A percentile compares a stretch with the other conserved stretches of the same genome.
These are phyloP conservation scores for Limosa lapponica DNA, from an alignment of 2,797 vertebrate species.

Conservation along the genomic window DNA sequence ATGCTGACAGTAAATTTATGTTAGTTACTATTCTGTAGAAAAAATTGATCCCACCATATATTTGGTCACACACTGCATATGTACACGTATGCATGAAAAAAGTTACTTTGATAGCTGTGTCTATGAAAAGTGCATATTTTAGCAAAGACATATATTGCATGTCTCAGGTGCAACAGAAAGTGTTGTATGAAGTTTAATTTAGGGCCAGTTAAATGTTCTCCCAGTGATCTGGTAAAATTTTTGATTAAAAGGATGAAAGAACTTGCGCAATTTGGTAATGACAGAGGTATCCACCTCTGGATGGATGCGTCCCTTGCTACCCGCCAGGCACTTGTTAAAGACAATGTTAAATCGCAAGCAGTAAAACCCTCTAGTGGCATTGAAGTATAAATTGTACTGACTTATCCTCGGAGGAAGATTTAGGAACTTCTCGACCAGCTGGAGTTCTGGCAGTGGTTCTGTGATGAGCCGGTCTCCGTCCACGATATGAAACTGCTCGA, in stretches of 20 bases:
- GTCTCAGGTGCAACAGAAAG: conserved; percentile 77
- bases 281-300: conserved; percentile 91
- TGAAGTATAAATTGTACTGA: conserved; percentile 96
- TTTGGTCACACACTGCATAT: conserved; percentile 88
- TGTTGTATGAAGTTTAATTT: conserved; percentile 74
- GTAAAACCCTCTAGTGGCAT: conserved; percentile 95
- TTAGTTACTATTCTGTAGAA: conserved; percentile 77
- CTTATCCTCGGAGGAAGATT: conserved; percentile 93
- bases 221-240: conserved; percentile 99
- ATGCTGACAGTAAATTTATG: conserved; percentile 64
- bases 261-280: conserved; percentile 91
- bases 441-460: conserved; percentile 92
- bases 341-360: conserved; percentile 95
- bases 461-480: conserved; percentile 93
- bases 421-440: conserved; percentile 92
- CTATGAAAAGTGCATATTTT: conserved; percentile 87
- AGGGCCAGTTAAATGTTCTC: conserved; percentile 95
- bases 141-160: conserved; percentile 64
- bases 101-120: conserved; percentile 63
- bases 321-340: conserved; percentile 98
- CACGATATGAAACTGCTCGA: conserved; percentile 94
- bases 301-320: conserved; percentile 96
- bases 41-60: conserved; percentile 76
- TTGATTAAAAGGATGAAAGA: conserved; percentile 98
- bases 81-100: conserved; percentile 79